Conservation (phyloP, 2,888 invertebrate genomes). For the Drosophila neutralis region DNA sequence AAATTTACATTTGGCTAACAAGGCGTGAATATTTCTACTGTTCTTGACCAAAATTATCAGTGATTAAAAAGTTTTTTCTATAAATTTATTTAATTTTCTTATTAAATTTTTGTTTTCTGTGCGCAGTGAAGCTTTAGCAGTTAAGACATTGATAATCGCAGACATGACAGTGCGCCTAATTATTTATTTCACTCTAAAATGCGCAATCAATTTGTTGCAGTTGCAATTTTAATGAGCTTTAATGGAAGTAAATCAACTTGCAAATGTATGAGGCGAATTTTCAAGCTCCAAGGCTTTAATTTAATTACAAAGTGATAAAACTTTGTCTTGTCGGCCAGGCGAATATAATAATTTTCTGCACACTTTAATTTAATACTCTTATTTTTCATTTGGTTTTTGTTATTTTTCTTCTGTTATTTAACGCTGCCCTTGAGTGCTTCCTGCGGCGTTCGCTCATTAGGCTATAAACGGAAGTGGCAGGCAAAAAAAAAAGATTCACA, state of each 20-base stretch:
- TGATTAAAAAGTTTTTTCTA: not conserved
- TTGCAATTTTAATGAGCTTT: not conserved
- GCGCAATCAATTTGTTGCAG: not conserved
- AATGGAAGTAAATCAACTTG: not conserved
- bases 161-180: not conserved
- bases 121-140: not conserved
- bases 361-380: conserved; percentile 22
- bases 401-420: conserved; percentile 20
- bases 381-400: conserved; percentile 20
- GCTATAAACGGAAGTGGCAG: conserved; percentile 53
- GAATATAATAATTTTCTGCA: conserved; percentile 28
- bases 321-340: conserved; percentile 15
- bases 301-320: conserved; percentile 25
- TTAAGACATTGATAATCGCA: not conserved
- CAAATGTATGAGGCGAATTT: not conserved
- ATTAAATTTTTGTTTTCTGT: conserved; percentile 78
- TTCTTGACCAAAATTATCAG: not conserved
- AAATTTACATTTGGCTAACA: conserved; percentile 57
- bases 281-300: conserved; percentile 29
- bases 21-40: not conserved
- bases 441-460: conserved; percentile 69
- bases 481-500: conserved; percentile 31
- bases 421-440: conserved; percentile 69
- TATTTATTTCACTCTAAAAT: not conserved
- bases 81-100: not conserved